Evolutionary conservation across 1,140 invertebrate genomes (phyloP), one percentile per base, ranked within the genome.

Genomic region (Paralvinella palmiformis): DNA sequence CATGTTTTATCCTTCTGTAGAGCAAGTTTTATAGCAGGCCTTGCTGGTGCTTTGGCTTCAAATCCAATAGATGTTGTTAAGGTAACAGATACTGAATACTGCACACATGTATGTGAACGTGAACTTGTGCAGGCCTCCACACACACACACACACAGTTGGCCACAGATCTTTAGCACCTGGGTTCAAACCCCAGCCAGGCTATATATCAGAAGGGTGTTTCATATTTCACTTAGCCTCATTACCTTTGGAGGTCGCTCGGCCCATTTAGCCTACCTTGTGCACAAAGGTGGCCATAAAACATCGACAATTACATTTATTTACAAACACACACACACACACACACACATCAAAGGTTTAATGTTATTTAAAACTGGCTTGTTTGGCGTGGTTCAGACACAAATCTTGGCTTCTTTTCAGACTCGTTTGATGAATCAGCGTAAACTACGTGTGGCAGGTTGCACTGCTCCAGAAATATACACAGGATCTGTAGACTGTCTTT

Each of bases 361-460:
- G 17, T 20, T 52, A 27, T 20, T 2, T 27, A 52, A 22, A 17
- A 20, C 2, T 22, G 10, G 31, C 31, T 27, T 10, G 31, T 7
- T 5, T 52, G 24, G 2, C 13, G 24, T 0, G 15, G 13, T n/a
- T 20, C 31, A 29, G n/a, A n/a, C 10, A 41, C 10, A 41, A 41
- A 41, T 41, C n/a, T n/a, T n/a, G 37, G 10, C 27, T 65, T 4
- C 24, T 15, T 85, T 86, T 65, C 79, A 95, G 92, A 96, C 94
- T 20, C 85, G 94, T 64, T 79, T 80, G 68, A 97, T 97, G 94
- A 94, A 83, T 66, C 84, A 85, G 69, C 77, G 75, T 56, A 78
- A 71, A 45, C 62, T 79, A 32, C 77, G 75, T 60, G 48, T 68
- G 17, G 36, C 62, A 20, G 45, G 66, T 0, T 20, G 3, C 36